phyloP scores from a whole-genome alignment of 2,888 invertebrate species.

The Heliconius sara region DNA sequence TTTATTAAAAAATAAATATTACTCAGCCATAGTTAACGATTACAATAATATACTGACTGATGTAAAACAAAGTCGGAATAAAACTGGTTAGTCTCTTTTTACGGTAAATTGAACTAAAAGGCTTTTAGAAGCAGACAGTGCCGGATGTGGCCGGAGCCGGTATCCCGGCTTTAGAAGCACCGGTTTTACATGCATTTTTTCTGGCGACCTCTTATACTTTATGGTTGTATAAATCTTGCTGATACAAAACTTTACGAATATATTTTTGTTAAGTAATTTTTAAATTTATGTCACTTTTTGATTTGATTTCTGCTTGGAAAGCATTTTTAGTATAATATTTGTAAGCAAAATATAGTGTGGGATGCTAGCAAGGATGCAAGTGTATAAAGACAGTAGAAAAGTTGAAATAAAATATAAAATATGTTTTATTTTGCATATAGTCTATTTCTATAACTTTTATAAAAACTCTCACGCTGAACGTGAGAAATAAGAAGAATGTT shows the following conservation, averaged over 20 bases:
- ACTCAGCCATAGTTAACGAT: constrained; percentile 52
- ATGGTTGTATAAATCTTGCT: constrained; percentile 47
- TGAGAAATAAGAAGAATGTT: no score
- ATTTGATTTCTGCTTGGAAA: no score
- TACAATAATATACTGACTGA: constrained; percentile 63
- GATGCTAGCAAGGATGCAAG: no score
- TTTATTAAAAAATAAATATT: background rate
- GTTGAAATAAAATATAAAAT: no score
- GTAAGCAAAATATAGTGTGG: no score
- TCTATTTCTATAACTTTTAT: no score
- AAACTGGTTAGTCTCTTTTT: constrained; percentile 64
- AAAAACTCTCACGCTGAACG: no score
- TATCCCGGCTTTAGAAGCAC: constrained; percentile 69
- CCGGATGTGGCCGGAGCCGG: constrained; percentile 71
- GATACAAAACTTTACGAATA: constrained; percentile 14
- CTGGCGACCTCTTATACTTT: constrained; percentile 57
- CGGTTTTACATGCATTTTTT: constrained; percentile 64
- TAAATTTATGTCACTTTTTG: background rate
- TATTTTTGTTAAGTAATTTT: constrained; percentile 17
- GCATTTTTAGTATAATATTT: no score
- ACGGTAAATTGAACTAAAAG: constrained; percentile 81
- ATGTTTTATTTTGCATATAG: no score
- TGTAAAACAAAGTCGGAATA: constrained; percentile 62
- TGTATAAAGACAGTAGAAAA: no score
- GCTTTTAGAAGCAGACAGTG: constrained; percentile 72